Base-by-base conservation (phyloP, 1,140 invertebrate species). In the Oreohelix idahoensis region DNA sequence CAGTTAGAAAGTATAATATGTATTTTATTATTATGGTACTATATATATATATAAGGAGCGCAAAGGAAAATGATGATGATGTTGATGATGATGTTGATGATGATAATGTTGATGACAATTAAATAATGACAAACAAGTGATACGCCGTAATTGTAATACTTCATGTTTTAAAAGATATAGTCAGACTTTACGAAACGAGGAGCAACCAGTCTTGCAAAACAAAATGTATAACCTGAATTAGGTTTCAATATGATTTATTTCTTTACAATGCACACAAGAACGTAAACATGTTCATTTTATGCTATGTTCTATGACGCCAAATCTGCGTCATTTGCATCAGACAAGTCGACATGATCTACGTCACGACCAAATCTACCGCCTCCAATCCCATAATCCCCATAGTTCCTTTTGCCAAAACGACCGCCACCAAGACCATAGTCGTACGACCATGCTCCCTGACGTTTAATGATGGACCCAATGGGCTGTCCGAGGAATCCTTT, bases 381-480 rank as follows among this genome's bases (percentile, higher is more conserved):
- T 13, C 89, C 89, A 26, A 89, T 84, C 35, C 87, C 87, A 85
- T 90, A 91, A 63, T 89, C 89, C 23, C 81, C 87, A 49, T 84
- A 88, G n/a, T 81, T 83, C 35, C 90, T 81, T 85, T 91, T 91
- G 49, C 90, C 90, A 76, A 90, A 91, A n/a, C 90, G 70, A 0
- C 90, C 90, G 1, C 90, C 90, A 26, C 90, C 90, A 0, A 91
- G 86, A 13, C 90, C 90, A 75, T 91, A 91, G 78, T 91, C 90
- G 77, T 87, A 88, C 77, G 88, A 88, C 90, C 90, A 91, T 0
- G 80, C 85, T 17, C 90, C 90, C 81, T 90, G 88, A 11, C 90
- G 84, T 73, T 91, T 91, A 29, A 83, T 85, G 5, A 88, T 70
- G 8, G 77, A 84, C 42, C 84, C 63, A 39, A 76, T 49, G 10